A percentile compares a stretch with the other conserved stretches of the same genome.
Conservation (phyloP, 2,113 vertebrate genomes). For the Mastomys natalensis region DNA sequence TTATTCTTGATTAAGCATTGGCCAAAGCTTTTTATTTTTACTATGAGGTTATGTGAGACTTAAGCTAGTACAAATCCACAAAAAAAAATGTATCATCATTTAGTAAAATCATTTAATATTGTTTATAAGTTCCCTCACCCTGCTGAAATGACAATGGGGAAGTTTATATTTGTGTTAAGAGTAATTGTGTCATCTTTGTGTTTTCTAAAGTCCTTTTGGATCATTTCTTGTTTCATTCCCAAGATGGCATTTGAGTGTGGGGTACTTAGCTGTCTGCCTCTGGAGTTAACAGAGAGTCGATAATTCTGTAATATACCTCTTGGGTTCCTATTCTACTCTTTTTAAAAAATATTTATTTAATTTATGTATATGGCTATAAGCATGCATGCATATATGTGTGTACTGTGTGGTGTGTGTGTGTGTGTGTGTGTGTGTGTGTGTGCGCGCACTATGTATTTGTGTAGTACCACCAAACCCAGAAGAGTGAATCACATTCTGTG, state of each 20-base stretch:
- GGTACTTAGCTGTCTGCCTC: not conserved
- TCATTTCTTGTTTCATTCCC: not conserved
- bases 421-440: not conserved
- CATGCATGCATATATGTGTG: too few species aligned
- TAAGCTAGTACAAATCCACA: not conserved
- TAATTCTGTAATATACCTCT: not conserved
- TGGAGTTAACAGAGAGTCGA: not conserved
- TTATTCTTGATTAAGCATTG: not conserved
- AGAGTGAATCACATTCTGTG: not conserved
- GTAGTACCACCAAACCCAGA: not conserved
- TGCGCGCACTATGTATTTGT: not conserved
- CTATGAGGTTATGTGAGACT: slow-evolving; percentile 1
- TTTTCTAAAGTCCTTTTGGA: not conserved
- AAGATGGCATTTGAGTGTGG: not conserved
- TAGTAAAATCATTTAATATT: slow-evolving; percentile 44
- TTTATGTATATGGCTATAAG: not conserved
- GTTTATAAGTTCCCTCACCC: not conserved
- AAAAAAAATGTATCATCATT: not conserved
- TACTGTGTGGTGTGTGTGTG: too few species aligned
- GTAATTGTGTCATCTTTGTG: not conserved
- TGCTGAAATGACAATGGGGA: not conserved
- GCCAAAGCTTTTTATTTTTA: slow-evolving; percentile 13
- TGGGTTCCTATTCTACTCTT: not conserved
- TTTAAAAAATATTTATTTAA: not conserved
- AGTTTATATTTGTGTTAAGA: not conserved